These are phyloP conservation scores for Oscheius myriophilus DNA, from an alignment of 2,888 invertebrate species.

Conservation along the genomic window DNA sequence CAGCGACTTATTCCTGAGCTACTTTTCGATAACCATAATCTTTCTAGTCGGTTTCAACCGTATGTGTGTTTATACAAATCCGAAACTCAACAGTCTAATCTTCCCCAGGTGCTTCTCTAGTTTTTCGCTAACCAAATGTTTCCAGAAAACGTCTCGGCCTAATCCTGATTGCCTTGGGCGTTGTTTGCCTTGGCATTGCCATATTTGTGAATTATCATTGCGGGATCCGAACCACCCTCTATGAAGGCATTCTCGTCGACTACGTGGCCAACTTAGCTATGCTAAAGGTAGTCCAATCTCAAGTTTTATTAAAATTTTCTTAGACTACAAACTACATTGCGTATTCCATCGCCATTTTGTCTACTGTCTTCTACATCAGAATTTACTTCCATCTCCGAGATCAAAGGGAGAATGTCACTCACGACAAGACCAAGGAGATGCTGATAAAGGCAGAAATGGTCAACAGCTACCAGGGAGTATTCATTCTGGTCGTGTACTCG, in stretches of 20 bases:
- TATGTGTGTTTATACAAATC: neutral
- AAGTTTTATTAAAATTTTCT: no score
- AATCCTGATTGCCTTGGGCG: slow-evolving; percentile 5
- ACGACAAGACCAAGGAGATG: slow-evolving; percentile 16
- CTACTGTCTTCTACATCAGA: slow-evolving; percentile 15
- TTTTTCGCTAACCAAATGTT: neutral
- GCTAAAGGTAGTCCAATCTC: slow-evolving; percentile 4
- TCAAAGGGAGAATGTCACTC: slow-evolving; percentile 5
- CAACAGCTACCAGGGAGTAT: slow-evolving; percentile 3
- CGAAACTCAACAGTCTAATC: slow-evolving; percentile 9
- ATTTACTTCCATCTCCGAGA: slow-evolving; percentile 12
- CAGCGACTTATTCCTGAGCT: slow-evolving; percentile 13
- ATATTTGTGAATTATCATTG: neutral
- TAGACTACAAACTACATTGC: slow-evolving; percentile 17
- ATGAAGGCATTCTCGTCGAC: neutral
- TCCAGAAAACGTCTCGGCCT: slow-evolving; percentile 8
- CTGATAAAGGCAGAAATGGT: slow-evolving; percentile 18
- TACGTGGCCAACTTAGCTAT: neutral
- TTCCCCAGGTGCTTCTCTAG: neutral
- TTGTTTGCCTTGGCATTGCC: neutral
- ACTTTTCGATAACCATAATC: slow-evolving; percentile 16
- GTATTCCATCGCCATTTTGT: slow-evolving; percentile 1
- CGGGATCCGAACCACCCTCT: slow-evolving; percentile 6
- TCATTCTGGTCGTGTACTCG: slow-evolving; percentile 19
- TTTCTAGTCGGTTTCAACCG: slow-evolving; percentile 21